Base-by-base conservation (phyloP, 2,888 invertebrate species). In the Sinelater perroti region DNA sequence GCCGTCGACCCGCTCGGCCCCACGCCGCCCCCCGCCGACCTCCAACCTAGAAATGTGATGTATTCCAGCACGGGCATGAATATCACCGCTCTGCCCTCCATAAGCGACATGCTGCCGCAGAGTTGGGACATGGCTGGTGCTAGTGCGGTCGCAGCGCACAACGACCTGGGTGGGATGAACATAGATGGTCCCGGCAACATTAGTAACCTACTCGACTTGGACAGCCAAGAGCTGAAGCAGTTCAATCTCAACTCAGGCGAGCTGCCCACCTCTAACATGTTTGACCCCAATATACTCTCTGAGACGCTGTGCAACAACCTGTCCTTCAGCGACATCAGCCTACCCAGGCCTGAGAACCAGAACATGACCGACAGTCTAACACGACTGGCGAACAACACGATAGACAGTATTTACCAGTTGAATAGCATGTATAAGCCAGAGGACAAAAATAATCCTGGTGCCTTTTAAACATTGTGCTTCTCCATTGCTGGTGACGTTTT, bases 281-380 rank as follows among this genome's bases (percentile, higher is more conserved):
- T 75, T 13, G 75, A 79, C 38, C 75, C 78, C 5, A 76, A 74
- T 16, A 74, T 75, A 44, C 70, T 82, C 7, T 79, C 81, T 0
- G 80, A 81, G 33, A 80, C 78, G 64, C 70, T 82, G 2, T 79
- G 79, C 1, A 77, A 75, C 60, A 80, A 80, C 64, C 68, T 83
- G 40, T 81, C 80, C 1, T 70, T 83, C 51, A 77, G 77, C 1
- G 82, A 82, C 52, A 68, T 70, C 14, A 60, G 55, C 24, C 56
- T 56, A 16, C 57, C 68, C 60, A 52, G 61, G 16, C 65, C 66
- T 30, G 70, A 72, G 16, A 68, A 71, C 31, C 71, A 73, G 46
- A 81, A 78, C 66, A 82, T 82, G 81, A 80, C 81, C 1, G 83
- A 85, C 61, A 83, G 83, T 70, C 80, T 84, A 59, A 82, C 81